Evolutionary conservation across 2,797 vertebrate genomes (phyloP), one percentile per base, ranked within the genome.

Genomic region (Adelosebastes latens): DNA sequence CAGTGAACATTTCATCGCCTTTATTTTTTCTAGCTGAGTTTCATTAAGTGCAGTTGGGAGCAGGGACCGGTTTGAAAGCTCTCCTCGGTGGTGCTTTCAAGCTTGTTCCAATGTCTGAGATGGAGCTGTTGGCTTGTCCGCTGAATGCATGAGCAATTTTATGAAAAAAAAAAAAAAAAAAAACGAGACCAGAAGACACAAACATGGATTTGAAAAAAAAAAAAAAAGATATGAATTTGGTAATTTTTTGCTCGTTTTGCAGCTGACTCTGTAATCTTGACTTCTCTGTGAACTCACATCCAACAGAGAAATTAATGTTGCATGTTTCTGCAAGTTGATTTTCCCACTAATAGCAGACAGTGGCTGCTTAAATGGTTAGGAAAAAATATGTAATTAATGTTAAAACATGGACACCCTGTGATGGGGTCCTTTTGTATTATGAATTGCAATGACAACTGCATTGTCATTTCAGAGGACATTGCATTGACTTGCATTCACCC

Each of bases 21-120:
- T 46, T 53, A 10, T 80, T 75, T 49, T 67, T 32, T 52, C 36
- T n/a, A 42, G 53, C 29, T 0, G 25, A 18, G 46, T 20, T 53
- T 60, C 34, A 73, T 66, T 75, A 8, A 65, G 29, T 53, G 9
- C 77, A 71, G 46, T 80, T 72, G 69, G 22, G 66, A 71, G 58
- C 39, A 58, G 65, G 22, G 18, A 22, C 2, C 7, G 11, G 22
- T 29, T 75, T 29, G 20, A 46, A 77, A 59, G 27, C 4, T 55
- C 31, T 42, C 22, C 60, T 27, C 31, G 24, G 8, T 27, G 42
- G 6, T 27, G 29, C 13, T 60, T 65, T 63, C 34, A 58, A 61
- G 60, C 39, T 53, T 78, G 39, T 81, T 81, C n/a, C 20, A 59
- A 4, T 42, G 42, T 58, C 9, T 58, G 14, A 65, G 27, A 32